Conservation (phyloP, 2,797 vertebrate species). For the Etheostoma perlongum region DNA sequence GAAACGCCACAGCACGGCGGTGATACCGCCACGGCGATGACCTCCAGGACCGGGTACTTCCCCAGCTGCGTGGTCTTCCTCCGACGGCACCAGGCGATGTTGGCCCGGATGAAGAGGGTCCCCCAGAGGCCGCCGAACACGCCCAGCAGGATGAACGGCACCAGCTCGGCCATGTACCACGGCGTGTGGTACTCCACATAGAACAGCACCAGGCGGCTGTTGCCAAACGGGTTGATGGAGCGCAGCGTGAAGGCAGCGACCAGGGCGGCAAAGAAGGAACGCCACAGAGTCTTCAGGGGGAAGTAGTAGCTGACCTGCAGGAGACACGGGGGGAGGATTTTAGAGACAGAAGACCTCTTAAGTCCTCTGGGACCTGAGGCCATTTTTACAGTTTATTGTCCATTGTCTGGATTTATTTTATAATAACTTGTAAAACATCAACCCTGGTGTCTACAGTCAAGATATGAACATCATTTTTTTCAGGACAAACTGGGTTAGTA, state of each 20-base stretch:
- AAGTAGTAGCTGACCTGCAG: conserved; percentile 98
- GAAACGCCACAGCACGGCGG: conserved; percentile 93
- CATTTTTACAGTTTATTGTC: too few relatives aligned
- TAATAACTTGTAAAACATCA: too few relatives aligned
- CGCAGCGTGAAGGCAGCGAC: conserved; percentile 97
- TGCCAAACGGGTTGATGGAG: conserved; percentile 99
- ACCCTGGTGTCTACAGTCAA: too few relatives aligned
- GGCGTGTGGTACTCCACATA: conserved; percentile 99
- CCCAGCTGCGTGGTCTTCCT: conserved; percentile 95
- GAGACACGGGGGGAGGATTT: neutral
- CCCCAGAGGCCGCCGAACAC: conserved; percentile 98
- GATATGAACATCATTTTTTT: too few relatives aligned
- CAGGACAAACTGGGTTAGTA: too few relatives aligned
- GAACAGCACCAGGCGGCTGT: conserved; percentile 97
- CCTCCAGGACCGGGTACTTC: conserved; percentile 96
- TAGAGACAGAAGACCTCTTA: too few relatives aligned
- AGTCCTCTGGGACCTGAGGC: too few relatives aligned
- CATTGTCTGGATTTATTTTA: too few relatives aligned
- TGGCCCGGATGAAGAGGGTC: conserved; percentile 95
- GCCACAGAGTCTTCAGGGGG: conserved; percentile 97
- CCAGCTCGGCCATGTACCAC: conserved; percentile 98
- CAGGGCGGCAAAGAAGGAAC: conserved; percentile 97
- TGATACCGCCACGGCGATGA: conserved; percentile 93
- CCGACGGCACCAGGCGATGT: conserved; percentile 97
- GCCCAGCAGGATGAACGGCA: conserved; percentile 96